Conservation (phyloP, 2,113 vertebrate genomes). For the Pampusana beccarii region DNA sequence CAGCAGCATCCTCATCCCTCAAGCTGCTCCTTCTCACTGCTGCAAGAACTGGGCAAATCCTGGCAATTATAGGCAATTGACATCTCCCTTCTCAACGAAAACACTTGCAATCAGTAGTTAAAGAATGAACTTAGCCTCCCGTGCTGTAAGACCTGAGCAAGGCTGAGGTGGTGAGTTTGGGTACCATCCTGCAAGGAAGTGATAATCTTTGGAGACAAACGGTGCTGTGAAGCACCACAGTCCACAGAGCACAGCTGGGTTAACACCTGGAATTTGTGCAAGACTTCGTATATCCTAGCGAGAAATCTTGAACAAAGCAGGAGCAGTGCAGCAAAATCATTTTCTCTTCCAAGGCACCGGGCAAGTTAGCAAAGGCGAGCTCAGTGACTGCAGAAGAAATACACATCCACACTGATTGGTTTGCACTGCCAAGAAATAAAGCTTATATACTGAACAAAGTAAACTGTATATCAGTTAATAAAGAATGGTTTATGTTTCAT, state of each 20-base stretch:
- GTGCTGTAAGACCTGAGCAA: not conserved
- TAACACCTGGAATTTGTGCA: not conserved
- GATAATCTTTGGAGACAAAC: not conserved
- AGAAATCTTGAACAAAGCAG: not conserved
- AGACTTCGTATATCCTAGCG: not conserved
- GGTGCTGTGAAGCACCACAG: not conserved
- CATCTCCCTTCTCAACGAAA: not conserved
- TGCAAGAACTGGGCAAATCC: not conserved
- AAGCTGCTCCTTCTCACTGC: not conserved
- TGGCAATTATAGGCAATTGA: not conserved
- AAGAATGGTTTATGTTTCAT: not conserved
- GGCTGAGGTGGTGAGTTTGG: not conserved
- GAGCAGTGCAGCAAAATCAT: not conserved
- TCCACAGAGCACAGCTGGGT: not conserved
- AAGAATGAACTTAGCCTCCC: not conserved
- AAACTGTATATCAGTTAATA: not conserved
- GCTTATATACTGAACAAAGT: not conserved
- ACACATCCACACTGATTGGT: not conserved
- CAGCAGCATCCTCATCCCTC: rapidly evolving
- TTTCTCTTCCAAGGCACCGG: not conserved
- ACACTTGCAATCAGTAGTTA: not conserved
- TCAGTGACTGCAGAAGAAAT: not conserved
- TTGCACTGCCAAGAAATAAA: not conserved
- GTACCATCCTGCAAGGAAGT: not conserved
- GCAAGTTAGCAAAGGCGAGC: not conserved